phyloP scores from a whole-genome alignment of 2,113 vertebrate genomes.

The Ciconia boyciana region DNA sequence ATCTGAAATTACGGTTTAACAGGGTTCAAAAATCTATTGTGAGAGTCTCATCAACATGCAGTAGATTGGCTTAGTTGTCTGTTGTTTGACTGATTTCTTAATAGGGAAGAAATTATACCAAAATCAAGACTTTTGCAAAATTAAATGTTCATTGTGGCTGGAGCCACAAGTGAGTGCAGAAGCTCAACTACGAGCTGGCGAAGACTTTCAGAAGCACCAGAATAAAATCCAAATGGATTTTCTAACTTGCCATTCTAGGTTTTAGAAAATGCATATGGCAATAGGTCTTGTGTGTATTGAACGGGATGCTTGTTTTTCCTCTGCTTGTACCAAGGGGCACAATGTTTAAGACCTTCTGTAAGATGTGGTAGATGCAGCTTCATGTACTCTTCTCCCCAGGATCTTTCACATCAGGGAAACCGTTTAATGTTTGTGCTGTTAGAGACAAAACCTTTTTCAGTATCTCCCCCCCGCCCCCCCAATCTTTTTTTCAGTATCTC shows the following conservation, averaged over 20 bases:
- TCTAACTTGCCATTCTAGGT: not conserved
- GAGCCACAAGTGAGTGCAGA: not conserved
- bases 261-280: not conserved
- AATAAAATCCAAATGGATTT: not conserved
- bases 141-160: not conserved
- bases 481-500: not conserved
- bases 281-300: not conserved
- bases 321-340: not conserved
- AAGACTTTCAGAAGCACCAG: not conserved
- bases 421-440: not conserved
- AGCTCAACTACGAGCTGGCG: not conserved
- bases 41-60: fast-evolving
- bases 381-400: not conserved
- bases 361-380: not conserved
- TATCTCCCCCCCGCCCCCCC: too few relatives aligned
- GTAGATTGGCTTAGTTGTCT: not conserved
- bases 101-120: not conserved
- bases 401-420: not conserved
- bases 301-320: not conserved
- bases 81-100: not conserved
- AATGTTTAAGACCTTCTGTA: not conserved
- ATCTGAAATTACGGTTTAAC: not conserved
- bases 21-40: not conserved
- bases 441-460: not conserved
- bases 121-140: not conserved